phyloP scores from a whole-genome alignment of 2,113 vertebrate genomes.

The Odobenus rosmarus region DNA sequence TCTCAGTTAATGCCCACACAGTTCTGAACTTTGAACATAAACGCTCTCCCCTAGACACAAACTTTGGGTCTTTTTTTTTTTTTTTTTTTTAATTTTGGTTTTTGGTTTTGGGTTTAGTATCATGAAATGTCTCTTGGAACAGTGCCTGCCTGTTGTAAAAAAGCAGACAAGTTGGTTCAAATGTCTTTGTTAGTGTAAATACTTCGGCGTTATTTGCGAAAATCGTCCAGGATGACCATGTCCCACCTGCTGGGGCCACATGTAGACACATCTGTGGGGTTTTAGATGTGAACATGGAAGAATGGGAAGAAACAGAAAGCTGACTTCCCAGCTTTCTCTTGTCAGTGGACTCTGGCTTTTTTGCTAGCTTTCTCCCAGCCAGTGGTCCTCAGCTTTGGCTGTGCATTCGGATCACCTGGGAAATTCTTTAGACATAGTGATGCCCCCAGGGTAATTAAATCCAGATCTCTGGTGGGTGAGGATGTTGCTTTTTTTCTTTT shows the following conservation, averaged over 20 bases:
- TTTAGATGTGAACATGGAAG: fast-evolving
- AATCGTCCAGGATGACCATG: not conserved
- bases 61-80: not conserved
- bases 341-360: fast-evolving
- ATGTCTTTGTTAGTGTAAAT: slow-evolving; percentile 7
- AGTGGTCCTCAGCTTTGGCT: not conserved
- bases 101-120: not conserved
- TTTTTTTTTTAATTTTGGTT: not conserved
- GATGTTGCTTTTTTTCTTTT: not conserved
- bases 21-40: not conserved
- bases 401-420: not conserved
- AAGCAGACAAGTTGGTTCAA: not conserved
- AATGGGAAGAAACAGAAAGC: not conserved
- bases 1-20: not conserved
- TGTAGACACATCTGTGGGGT: fast-evolving
- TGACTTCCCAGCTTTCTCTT: not conserved
- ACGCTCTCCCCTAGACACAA: fast-evolving
- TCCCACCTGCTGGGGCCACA: fast-evolving
- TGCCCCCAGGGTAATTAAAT: not conserved
- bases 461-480: not conserved
- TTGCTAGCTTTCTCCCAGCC: not conserved
- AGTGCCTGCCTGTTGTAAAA: not conserved
- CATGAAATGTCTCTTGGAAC: not conserved
- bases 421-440: not conserved
- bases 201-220: not conserved